These are phyloP conservation scores for Linurgus olivaceus DNA, from an alignment of 2,797 vertebrate species.

Conservation along the genomic window DNA sequence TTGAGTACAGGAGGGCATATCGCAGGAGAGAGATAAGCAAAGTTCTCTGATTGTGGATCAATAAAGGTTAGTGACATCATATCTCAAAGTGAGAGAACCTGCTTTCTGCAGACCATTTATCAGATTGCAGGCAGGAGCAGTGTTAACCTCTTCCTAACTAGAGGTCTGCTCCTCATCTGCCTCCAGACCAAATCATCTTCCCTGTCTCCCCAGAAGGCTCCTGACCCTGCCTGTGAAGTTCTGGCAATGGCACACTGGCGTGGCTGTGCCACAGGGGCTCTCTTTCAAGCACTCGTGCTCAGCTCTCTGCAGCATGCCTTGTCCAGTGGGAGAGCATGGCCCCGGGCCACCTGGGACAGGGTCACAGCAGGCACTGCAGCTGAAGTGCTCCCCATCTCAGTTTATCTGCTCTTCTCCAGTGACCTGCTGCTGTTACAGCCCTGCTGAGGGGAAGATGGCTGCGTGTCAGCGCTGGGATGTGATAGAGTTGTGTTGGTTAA, in stretches of 20 bases:
- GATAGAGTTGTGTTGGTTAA: not conserved
- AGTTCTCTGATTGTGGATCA: constrained; percentile 90
- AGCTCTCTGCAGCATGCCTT: fast-evolving
- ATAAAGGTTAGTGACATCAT: constrained; percentile 99
- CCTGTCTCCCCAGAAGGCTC: not conserved
- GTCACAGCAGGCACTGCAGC: fast-evolving
- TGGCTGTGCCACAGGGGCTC: not conserved
- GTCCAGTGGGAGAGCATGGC: fast-evolving
- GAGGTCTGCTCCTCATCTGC: not conserved
- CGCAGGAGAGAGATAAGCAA: constrained; percentile 91
- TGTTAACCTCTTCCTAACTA: constrained; percentile 74
- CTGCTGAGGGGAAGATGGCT: not conserved
- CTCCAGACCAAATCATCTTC: not conserved
- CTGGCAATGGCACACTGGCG: fast-evolving
- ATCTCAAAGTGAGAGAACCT: constrained; percentile 95
- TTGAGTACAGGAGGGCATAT: constrained; percentile 90
- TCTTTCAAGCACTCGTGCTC: fast-evolving
- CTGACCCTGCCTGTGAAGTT: not conserved
- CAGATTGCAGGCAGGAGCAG: constrained; percentile 77
- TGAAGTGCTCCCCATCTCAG: fast-evolving
- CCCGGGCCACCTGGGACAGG: fast-evolving
- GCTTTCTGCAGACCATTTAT: constrained; percentile 91
- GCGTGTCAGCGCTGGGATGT: fast-evolving
- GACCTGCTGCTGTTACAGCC: fast-evolving
- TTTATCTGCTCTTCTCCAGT: not conserved